A percentile compares a stretch with the other conserved stretches of the same genome.
These are phyloP conservation scores for Plebejus argus DNA, from an alignment of 2,888 invertebrate species.

Conservation along the genomic window DNA sequence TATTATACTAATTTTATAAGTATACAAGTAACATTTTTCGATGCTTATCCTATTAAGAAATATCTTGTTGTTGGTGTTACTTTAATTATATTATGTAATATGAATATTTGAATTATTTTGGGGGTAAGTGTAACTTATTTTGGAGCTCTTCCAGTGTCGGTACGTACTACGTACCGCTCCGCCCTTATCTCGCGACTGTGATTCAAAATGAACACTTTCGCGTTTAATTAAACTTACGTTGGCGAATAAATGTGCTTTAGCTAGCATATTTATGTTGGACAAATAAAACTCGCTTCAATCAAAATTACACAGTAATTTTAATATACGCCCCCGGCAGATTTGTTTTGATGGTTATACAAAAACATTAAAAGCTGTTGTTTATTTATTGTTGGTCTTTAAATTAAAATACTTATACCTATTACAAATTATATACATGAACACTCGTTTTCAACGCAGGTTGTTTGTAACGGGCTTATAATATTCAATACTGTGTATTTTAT, in stretches of 20 bases:
- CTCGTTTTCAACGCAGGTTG: not conserved
- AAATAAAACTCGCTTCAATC: slow-evolving; percentile 36
- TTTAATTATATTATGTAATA: not conserved
- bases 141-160: not conserved
- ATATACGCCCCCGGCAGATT: not conserved
- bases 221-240: slow-evolving; percentile 44
- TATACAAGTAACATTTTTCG: not conserved
- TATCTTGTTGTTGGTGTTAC: not conserved
- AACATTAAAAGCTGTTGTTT: slow-evolving; percentile 1
- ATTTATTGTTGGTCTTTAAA: slow-evolving; percentile 13
- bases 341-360: not conserved
- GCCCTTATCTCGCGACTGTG: slow-evolving; percentile 52
- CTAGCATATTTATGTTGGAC: slow-evolving; percentile 30
- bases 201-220: slow-evolving; percentile 42
- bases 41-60: not conserved
- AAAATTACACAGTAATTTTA: slow-evolving; percentile 33
- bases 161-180: slow-evolving; percentile 38
- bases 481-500: not conserved
- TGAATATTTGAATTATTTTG: not conserved
- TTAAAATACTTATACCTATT: not conserved
- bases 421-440: not conserved
- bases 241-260: slow-evolving; percentile 34
- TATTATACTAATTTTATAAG: not conserved
- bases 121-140: no score
- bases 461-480: not conserved